A percentile compares a stretch with the other conserved stretches of the same genome.
Conservation (phyloP, 2,888 invertebrate species). For the Flabesymbios commensalis region DNA sequence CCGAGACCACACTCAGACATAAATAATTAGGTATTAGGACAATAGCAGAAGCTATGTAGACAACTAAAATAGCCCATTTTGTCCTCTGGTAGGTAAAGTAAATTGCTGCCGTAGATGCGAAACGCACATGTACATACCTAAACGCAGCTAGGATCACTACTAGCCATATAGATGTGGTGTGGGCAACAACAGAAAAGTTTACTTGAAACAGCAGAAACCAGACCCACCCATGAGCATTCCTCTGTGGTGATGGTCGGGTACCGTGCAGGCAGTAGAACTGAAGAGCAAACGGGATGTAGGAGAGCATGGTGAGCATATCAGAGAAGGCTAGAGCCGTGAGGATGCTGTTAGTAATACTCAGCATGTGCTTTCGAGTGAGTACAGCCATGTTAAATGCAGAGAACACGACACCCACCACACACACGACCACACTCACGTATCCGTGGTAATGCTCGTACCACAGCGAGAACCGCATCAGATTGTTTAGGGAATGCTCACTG, state of each 20-base stretch:
- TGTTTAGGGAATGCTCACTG: no score
- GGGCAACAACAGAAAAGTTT: constrained; percentile 82
- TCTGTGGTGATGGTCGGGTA: constrained; percentile 37
- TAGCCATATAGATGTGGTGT: constrained; percentile 90
- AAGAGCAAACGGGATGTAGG: constrained; percentile 87
- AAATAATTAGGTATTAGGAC: constrained; percentile 85
- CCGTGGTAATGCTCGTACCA: constrained; percentile 71
- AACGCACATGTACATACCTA: constrained; percentile 68
- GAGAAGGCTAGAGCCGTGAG: constrained; percentile 83
- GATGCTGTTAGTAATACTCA: constrained; percentile 85
- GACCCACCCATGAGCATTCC: constrained; percentile 59
- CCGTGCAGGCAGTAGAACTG: constrained; percentile 63
- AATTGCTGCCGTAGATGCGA: not conserved
- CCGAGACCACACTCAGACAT: constrained; percentile 59
- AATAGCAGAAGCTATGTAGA: constrained; percentile 82
- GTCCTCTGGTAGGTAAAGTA: not conserved
- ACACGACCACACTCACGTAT: constrained; percentile 82
- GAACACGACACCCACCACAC: constrained; percentile 85
- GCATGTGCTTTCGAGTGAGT: constrained; percentile 81
- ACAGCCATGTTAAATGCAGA: constrained; percentile 89
- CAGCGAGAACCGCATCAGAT: constrained; percentile 37
- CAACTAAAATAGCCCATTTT: constrained; percentile 72
- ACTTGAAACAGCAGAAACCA: constrained; percentile 73
- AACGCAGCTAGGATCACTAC: constrained; percentile 90
- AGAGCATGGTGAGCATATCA: constrained; percentile 84